phyloP scores from a whole-genome alignment of 2,113 vertebrate genomes.

The Equus quagga region DNA sequence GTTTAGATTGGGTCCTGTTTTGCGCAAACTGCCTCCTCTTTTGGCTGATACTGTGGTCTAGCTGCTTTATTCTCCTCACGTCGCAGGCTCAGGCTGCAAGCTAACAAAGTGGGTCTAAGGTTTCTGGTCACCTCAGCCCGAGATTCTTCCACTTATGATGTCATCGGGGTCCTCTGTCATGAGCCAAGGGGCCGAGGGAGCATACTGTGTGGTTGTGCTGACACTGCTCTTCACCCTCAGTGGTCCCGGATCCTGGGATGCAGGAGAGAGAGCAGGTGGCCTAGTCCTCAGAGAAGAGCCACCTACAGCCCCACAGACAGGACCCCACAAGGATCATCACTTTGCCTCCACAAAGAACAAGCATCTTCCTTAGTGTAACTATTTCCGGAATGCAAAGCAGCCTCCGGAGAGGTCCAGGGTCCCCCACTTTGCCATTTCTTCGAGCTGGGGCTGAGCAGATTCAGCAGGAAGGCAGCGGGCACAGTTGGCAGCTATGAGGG shows the following conservation, averaged over 20 bases:
- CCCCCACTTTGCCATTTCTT: rapidly evolving
- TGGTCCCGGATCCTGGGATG: not conserved
- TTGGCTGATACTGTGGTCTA: not conserved
- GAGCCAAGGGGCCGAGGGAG: too few species aligned
- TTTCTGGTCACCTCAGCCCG: not conserved
- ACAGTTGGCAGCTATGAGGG: not conserved
- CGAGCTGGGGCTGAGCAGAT: not conserved
- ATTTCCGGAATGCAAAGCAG: not conserved
- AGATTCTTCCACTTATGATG: too few species aligned
- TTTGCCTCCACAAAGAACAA: not conserved
- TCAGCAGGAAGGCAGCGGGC: not conserved
- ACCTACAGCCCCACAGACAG: not conserved
- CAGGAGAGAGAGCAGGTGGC: rapidly evolving
- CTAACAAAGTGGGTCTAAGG: not conserved
- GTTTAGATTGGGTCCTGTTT: not conserved
- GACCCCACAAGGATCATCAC: too few species aligned
- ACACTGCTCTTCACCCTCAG: not conserved
- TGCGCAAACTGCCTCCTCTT: not conserved
- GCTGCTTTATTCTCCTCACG: not conserved
- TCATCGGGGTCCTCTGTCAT: not conserved
- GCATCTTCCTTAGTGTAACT: rapidly evolving
- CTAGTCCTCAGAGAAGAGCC: not conserved
- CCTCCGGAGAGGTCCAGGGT: not conserved
- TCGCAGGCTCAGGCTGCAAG: not conserved
- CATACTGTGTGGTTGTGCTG: rapidly evolving